Evolutionary conservation across 2,113 vertebrate species (phyloP).

Genomic region (Chaetops frenatus): DNA sequence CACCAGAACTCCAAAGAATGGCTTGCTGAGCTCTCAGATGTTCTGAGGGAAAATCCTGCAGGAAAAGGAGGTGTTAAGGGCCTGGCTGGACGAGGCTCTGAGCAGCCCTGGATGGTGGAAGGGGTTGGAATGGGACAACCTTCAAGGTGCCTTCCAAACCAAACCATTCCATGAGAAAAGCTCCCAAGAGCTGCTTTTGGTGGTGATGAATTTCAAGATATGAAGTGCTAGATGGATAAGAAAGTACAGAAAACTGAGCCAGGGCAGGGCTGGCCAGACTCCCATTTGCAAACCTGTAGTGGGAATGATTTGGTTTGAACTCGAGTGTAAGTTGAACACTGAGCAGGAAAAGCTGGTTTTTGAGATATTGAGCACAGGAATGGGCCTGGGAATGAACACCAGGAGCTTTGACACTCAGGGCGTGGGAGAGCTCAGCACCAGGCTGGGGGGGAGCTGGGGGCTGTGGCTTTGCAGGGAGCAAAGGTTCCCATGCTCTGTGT

Average conservation of each 20-base stretch:
- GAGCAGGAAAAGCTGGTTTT: not conserved
- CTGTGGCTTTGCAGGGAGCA: not conserved
- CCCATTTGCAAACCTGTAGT: not conserved
- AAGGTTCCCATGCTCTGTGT: not conserved
- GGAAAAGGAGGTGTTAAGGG: not conserved
- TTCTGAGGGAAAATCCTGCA: not conserved
- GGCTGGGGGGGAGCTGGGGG: not conserved
- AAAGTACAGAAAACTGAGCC: fast-evolving
- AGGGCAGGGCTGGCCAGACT: not conserved
- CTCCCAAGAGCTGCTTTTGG: not conserved
- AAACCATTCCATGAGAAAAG: not conserved
- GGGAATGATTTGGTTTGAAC: not conserved
- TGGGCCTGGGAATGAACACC: not conserved
- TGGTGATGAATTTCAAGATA: not conserved
- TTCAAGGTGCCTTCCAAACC: not conserved
- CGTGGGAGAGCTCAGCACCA: not conserved
- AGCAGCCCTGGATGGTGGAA: not conserved
- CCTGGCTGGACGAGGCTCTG: fast-evolving
- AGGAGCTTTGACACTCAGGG: not conserved
- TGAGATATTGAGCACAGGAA: fast-evolving
- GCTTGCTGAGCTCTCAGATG: not conserved
- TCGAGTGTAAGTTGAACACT: not conserved
- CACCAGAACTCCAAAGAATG: not conserved
- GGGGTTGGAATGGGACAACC: not conserved
- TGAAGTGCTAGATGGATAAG: not conserved